A percentile compares a stretch with the other conserved stretches of the same genome.
phyloP scores from a whole-genome alignment of 2,797 vertebrate genomes.

The Epinephelus malabaricus region DNA sequence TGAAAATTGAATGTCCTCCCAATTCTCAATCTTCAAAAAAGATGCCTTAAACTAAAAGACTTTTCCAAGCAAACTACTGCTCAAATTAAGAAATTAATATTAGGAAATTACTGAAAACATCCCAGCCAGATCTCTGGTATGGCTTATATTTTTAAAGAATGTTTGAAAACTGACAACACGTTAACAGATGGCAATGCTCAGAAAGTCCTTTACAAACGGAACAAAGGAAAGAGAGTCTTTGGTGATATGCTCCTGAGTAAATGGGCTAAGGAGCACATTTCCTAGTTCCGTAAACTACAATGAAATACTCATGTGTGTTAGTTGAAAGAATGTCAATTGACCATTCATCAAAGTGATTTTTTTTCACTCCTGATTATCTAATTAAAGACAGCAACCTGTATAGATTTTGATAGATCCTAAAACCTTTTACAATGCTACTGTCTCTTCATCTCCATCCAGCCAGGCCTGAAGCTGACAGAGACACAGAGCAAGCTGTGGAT shows the following conservation, averaged over 20 bases:
- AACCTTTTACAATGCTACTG: neutral
- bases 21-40: neutral
- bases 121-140: neutral
- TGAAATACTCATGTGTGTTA: neutral
- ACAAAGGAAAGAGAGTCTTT: neutral
- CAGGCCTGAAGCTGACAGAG: slow-evolving; percentile 1
- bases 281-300: neutral
- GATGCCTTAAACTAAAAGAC: neutral
- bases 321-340: neutral
- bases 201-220: neutral
- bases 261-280: neutral
- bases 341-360: neutral
- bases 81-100: neutral
- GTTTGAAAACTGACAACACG: neutral
- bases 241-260: neutral
- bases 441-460: slow-evolving; percentile 1
- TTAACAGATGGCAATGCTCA: neutral
- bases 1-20: neutral
- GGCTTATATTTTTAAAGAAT: neutral
- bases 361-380: neutral
- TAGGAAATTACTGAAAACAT: neutral
- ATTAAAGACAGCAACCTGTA: neutral
- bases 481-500: neutral
- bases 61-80: neutral
- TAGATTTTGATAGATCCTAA: neutral